These are phyloP conservation scores for Pao palembangensis DNA, from an alignment of 2,113 vertebrate species.

Conservation along the genomic window DNA sequence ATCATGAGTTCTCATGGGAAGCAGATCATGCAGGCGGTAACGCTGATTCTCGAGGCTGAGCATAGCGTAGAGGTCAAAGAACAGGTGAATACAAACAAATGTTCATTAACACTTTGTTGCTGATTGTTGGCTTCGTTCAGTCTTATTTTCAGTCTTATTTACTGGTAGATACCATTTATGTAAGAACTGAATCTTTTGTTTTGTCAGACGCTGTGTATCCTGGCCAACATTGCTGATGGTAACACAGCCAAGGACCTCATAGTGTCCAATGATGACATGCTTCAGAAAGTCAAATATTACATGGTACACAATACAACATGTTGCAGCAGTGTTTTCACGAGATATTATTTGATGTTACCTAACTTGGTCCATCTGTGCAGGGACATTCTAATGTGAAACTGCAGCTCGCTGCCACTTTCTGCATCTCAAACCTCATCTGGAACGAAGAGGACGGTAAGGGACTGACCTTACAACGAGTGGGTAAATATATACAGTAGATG, in stretches of 20 bases:
- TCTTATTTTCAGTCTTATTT: too few species aligned
- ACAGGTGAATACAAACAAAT: conserved; percentile 78
- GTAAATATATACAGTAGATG: not conserved
- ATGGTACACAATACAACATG: conserved; percentile 76
- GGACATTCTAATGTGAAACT: conserved; percentile 96
- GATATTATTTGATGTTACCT: not conserved
- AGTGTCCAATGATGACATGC: conserved; percentile 97
- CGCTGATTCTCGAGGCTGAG: conserved; percentile 96
- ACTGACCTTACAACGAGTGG: not conserved
- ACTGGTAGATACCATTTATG: not conserved
- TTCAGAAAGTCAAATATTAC: conserved; percentile 98
- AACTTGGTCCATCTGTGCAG: conserved; percentile 61
- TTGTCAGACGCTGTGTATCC: conserved; percentile 91
- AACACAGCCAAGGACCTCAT: conserved; percentile 95
- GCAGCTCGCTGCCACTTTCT: conserved; percentile 95
- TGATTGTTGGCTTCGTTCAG: too few species aligned
- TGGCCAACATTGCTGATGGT: conserved; percentile 96
- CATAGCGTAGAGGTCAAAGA: conserved; percentile 97
- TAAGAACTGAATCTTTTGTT: not conserved
- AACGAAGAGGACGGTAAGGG: conserved; percentile 96
- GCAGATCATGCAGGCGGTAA: conserved; percentile 99
- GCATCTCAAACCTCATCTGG: conserved; percentile 97
- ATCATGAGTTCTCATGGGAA: conserved; percentile 98
- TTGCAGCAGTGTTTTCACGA: too few species aligned
- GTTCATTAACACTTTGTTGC: not conserved